phyloP scores from a whole-genome alignment of 2,888 invertebrate genomes.

The Yponomeuta sedellus region DNA sequence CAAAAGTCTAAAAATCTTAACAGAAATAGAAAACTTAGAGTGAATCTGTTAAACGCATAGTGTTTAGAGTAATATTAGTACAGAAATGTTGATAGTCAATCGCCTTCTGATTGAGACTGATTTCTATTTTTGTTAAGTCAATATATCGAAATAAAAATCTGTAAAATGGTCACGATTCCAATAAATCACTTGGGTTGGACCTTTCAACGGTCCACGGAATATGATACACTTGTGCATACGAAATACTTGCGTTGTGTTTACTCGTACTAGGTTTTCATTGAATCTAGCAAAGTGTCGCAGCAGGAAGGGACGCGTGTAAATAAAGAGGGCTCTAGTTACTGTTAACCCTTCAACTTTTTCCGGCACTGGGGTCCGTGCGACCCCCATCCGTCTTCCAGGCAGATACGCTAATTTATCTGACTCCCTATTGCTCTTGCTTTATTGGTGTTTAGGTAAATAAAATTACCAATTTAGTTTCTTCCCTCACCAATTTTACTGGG shows the following conservation, averaged over 20 bases:
- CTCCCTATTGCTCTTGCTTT: slow-evolving; percentile 62
- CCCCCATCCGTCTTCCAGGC: slow-evolving; percentile 61
- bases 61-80: too few species aligned
- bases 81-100: too few species aligned
- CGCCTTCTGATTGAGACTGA: too few species aligned
- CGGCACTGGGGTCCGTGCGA: slow-evolving; percentile 37
- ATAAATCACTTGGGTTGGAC: neutral
- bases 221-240: slow-evolving; percentile 12
- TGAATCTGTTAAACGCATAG: too few species aligned
- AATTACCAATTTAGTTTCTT: slow-evolving; percentile 5
- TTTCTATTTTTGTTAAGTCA: too few species aligned
- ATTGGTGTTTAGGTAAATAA: slow-evolving; percentile 32
- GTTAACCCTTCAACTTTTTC: slow-evolving; percentile 61
- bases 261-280: slow-evolving; percentile 27
- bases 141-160: slow-evolving; percentile 16
- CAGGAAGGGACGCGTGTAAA: slow-evolving; percentile 49
- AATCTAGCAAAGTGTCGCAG: slow-evolving; percentile 43
- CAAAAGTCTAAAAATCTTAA: too few species aligned
- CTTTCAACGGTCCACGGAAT: neutral
- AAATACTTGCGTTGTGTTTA: slow-evolving; percentile 18
- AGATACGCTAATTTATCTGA: slow-evolving; percentile 63
- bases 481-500: neutral
- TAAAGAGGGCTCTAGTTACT: slow-evolving; percentile 47
- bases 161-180: slow-evolving; percentile 14
- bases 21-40: too few species aligned